Base-by-base conservation (phyloP, 2,797 vertebrate genomes). In the Sardinella longiceps region DNA sequence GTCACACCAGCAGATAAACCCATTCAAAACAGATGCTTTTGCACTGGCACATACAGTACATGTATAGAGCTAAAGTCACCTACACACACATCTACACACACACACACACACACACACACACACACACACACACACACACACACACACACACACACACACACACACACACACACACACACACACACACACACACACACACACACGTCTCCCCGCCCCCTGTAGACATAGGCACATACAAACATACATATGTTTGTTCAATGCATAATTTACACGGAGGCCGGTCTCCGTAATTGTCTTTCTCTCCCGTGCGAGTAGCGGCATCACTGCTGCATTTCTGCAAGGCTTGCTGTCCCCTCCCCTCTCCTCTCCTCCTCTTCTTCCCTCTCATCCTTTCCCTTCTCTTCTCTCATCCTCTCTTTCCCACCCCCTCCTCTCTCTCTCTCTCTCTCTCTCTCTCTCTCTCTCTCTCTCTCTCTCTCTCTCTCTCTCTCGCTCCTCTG, bases 181-280 rank as follows among this genome's bases (percentile, higher is more conserved):
- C 63, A 33, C 28, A 70, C 66, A 70, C 15, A 70, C 66, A 70
- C 30, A 70, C 30, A 74, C 15, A 74, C 30, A 77, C 14, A 37
- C 33, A 37, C n/a, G n/a, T n/a, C n/a, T n/a, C n/a, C n/a, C n/a
- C n/a, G n/a, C n/a, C n/a, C n/a, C n/a, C n/a, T n/a, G 10, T 14
- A 70, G 28, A 70, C 63, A 70, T 15, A 33, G 28, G 33, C 28
- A 70, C 70, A 43, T 77, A 43, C 70, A 77, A 43, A 43, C 70
- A 77, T 23, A 43, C 70, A 77, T 43, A 77, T 77, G 70, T 77
- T 43, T 77, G 70, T 20, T 77, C 70, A 18, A 77, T 77, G 70
- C 70, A 77, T 77, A 77, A 77, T 77, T 77, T 77, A 77, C 70
- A 77, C 70, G 70, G 37, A 43, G 70, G 33, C 70, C 70, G 39